Evolutionary conservation across 92 coral and sea anemone species (phyloP).

Genomic region (Porites lobata): DNA sequence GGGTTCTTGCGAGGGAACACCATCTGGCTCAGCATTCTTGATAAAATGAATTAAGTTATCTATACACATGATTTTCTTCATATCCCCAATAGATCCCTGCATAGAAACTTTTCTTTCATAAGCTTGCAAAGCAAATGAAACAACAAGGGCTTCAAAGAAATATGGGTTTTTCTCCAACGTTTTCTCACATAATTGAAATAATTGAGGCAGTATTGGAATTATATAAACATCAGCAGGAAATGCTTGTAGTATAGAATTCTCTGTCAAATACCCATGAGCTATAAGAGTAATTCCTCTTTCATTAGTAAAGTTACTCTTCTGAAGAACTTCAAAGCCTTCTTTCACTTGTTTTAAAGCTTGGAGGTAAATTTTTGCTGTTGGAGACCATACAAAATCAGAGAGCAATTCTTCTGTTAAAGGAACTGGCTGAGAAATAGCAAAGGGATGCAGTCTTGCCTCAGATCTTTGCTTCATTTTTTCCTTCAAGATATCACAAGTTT

Average conservation of each 20-base stretch:
- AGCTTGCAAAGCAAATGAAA: conserved; percentile 16
- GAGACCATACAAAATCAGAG: conserved; percentile 64
- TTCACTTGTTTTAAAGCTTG: conserved; percentile 68
- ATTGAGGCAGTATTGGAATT: no score
- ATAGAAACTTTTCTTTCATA: neutral
- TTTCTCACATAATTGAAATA: neutral
- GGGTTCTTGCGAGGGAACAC: conserved; percentile 41
- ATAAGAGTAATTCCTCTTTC: conserved; percentile 62
- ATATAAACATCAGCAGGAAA: conserved; percentile 21
- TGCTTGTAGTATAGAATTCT: conserved; percentile 59
- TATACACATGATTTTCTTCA: conserved; percentile 26
- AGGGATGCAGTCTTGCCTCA: conserved; percentile 56
- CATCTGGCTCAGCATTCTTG: conserved; percentile 57
- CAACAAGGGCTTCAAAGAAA: conserved; percentile 76
- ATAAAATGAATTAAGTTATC: conserved; percentile 70
- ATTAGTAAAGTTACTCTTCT: conserved; percentile 69
- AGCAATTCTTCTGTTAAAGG: conserved; percentile 67
- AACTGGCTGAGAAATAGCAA: conserved; percentile 55
- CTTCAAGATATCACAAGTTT: neutral
- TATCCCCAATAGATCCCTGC: conserved; percentile 40
- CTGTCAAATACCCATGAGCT: conserved; percentile 67
- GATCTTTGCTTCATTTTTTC: conserved; percentile 10
- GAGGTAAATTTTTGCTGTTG: conserved; percentile 79
- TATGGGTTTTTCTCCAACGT: conserved; percentile 8
- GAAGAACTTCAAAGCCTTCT: conserved; percentile 68